Evolutionary conservation across 1,140 invertebrate species (phyloP), one percentile per base, ranked within the genome.

Genomic region (Drosophila ananassae): DNA sequence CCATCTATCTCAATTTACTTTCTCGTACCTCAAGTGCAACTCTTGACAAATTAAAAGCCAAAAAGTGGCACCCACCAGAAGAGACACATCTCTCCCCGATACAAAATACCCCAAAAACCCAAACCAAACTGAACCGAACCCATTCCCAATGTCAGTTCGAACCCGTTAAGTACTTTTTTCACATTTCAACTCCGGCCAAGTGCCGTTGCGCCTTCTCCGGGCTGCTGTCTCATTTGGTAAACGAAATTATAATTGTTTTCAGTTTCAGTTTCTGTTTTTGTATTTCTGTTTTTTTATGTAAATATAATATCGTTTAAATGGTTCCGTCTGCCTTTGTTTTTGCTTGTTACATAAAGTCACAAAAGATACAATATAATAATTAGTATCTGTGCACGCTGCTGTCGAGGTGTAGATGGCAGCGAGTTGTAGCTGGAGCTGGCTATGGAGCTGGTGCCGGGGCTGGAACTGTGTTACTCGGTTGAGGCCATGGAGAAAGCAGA

Each of bases 221-320:
- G 12, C 34, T 39, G 12, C 34, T 39, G 54, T 64, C 46, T 46
- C 58, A 37, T 66, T 73, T 83, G 84, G 67, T 83, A 72, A 83
- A 84, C 73, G 57, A 50, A 77, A 73, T 75, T 78, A 46, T 78
- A 82, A 76, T 80, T 61, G 60, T 79, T 75, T 72, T 57, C 34
- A 41, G 60, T 75, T 72, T 57, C 34, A 41, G 60, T 59, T 80
- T 62, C 57, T 54, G 24, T 73, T 64, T 75, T 39, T 57, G 44
- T 46, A 22, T 21, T 21, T 46, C 10, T 41, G 47, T 54, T 74
- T 76, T 66, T 84, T 87, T 84, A 77, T 87, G 83, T 87, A 79
- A 89, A 87, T 79, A 87, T 73, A 76, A 87, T 82, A 78, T 87
- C 69, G 73, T 89, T 89, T 84, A 87, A 84, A 84, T 87, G 77